Percentiles rank a stretch among this genome's conserved stretches.
Conservation (phyloP, 2,113 vertebrate genomes). For the Notiomystis cincta region DNA sequence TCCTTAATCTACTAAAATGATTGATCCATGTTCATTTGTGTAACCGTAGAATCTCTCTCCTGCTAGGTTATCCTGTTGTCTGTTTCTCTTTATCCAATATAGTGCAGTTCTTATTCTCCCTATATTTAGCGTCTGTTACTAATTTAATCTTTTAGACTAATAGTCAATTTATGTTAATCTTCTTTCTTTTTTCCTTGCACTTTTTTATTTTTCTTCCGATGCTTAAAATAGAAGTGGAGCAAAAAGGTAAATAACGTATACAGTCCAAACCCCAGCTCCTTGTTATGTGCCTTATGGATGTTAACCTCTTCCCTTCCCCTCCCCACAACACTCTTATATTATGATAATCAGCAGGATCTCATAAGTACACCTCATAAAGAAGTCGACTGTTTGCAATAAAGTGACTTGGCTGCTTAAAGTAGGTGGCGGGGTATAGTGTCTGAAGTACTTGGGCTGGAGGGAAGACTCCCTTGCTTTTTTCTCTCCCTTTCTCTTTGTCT, state of each 20-base stretch:
- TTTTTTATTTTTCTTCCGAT: constrained; percentile 98
- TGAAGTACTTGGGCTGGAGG: constrained; percentile 78
- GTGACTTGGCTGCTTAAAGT: constrained; percentile 80
- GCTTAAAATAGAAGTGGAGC: constrained; percentile 99
- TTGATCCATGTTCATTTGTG: constrained; percentile 77
- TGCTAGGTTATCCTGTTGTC: constrained; percentile 80
- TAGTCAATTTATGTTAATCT: constrained; percentile 99
- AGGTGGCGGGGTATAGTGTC: constrained; percentile 85
- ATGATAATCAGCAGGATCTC: constrained; percentile 83
- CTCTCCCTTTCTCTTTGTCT: constrained; percentile 72
- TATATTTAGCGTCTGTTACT: constrained; percentile 91
- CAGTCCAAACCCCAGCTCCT: constrained; percentile 94
- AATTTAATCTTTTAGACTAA: constrained; percentile 89
- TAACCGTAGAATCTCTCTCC: constrained; percentile 80
- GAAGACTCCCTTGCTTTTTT: constrained; percentile 71
- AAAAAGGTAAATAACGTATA: constrained; percentile 99
- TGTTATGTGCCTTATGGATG: constrained; percentile 98
- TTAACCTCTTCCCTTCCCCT: constrained; percentile 84
- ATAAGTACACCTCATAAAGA: constrained; percentile 77
- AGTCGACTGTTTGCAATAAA: constrained; percentile 80
- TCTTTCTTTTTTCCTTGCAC: constrained; percentile 94
- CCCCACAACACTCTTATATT: constrained; percentile 80
- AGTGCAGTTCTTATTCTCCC: constrained; percentile 86
- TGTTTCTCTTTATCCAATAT: constrained; percentile 82
- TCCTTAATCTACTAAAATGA: constrained; percentile 78